A percentile compares a stretch with the other conserved stretches of the same genome.
Evolutionary conservation across 1,140 invertebrate genomes (phyloP).

Genomic region (Pachypsylla venusta): DNA sequence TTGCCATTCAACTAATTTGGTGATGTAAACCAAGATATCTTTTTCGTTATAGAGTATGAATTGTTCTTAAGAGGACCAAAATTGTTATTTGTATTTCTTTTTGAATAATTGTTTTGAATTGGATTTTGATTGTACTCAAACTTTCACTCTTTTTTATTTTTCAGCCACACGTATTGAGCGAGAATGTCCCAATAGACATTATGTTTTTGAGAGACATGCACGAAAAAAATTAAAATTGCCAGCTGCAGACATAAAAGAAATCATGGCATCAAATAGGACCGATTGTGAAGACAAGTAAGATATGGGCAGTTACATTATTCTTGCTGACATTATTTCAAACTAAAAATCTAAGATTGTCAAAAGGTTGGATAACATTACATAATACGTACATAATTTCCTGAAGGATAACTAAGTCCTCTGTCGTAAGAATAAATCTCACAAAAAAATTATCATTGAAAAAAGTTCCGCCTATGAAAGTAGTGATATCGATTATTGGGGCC

Average conservation of each 20-base stretch:
- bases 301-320: too few species aligned
- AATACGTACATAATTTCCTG: too few species aligned
- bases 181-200: constrained; percentile 70
- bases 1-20: too few species aligned
- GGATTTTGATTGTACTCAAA: constrained; percentile 13
- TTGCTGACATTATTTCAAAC: too few species aligned
- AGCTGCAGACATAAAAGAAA: constrained; percentile 59
- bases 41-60: neutral
- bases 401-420: too few species aligned
- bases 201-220: constrained; percentile 73
- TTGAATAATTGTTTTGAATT: too few species aligned
- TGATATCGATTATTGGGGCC: too few species aligned
- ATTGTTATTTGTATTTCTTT: neutral
- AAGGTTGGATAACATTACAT: too few species aligned
- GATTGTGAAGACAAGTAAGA: constrained; percentile 70
- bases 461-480: too few species aligned
- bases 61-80: neutral
- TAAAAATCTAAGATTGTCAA: too few species aligned
- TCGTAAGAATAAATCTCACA: too few species aligned
- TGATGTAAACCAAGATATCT: constrained; percentile 11
- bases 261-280: constrained; percentile 60
- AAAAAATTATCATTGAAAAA: too few species aligned
- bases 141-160: constrained; percentile 24
- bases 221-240: constrained; percentile 65
- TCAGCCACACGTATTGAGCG: constrained; percentile 65